Conservation (phyloP, 2,888 invertebrate genomes). For the Tridacna crocea region DNA sequence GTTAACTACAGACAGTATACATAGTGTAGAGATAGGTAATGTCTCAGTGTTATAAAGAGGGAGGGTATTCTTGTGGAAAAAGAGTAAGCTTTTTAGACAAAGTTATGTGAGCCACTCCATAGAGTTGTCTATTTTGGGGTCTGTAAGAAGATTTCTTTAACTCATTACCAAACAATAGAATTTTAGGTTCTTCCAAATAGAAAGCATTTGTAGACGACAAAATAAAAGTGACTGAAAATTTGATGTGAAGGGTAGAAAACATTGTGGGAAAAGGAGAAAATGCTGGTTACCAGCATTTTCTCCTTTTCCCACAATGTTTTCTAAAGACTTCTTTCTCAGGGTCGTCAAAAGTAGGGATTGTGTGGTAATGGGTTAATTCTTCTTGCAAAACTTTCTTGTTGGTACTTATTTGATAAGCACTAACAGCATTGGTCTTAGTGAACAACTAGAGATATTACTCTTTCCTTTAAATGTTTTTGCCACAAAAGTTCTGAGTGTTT, state of each 20-base stretch:
- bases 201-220: too few relatives aligned
- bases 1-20: conserved; percentile 73
- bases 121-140: too few relatives aligned
- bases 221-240: too few relatives aligned
- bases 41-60: neutral
- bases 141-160: too few relatives aligned
- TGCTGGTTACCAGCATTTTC: neutral
- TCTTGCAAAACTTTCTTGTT: neutral
- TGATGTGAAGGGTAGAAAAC: neutral
- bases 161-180: too few relatives aligned
- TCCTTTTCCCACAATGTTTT: neutral
- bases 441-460: neutral
- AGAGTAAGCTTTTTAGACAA: too few relatives aligned
- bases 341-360: too few relatives aligned
- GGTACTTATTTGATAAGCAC: neutral
- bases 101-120: too few relatives aligned
- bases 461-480: too few relatives aligned
- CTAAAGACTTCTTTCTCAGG: neutral
- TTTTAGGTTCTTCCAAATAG: too few relatives aligned
- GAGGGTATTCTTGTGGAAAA: too few relatives aligned
- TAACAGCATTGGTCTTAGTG: neutral
- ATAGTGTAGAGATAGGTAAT: conserved; percentile 72
- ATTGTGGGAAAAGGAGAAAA: neutral
- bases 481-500: too few relatives aligned
- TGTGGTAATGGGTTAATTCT: neutral